Conservation (phyloP, 2,888 invertebrate species). For the Agriopis aurantiaria region DNA sequence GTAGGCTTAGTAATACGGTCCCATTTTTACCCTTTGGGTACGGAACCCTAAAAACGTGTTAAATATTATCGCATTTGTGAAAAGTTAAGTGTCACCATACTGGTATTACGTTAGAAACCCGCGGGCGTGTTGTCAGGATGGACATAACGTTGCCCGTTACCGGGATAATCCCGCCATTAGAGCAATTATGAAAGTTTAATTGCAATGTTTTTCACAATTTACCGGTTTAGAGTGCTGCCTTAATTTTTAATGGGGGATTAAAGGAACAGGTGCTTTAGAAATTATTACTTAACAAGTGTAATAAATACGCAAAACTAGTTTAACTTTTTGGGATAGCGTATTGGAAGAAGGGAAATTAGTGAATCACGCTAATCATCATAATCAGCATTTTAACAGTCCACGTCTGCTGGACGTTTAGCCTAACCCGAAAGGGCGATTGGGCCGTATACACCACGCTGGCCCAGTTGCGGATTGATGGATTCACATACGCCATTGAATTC, state of each 20-base stretch:
- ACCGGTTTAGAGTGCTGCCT: conserved; percentile 36
- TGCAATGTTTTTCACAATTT: conserved; percentile 46
- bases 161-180: conserved; percentile 45
- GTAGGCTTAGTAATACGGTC: too few species aligned
- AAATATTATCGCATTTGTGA: background rate
- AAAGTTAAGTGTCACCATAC: conserved; percentile 5
- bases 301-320: conserved; percentile 12
- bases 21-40: too few species aligned
- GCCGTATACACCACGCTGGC: too few species aligned
- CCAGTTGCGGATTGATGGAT: too few species aligned
- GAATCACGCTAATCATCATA: background rate
- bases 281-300: conserved; percentile 18
- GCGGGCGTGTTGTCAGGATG: conserved; percentile 45
- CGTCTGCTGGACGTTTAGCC: too few species aligned
- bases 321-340: background rate
- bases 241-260: conserved; percentile 41
- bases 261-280: conserved; percentile 40
- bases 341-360: background rate
- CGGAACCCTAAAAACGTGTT: background rate
- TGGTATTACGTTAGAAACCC: background rate
- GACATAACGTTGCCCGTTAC: conserved; percentile 41
- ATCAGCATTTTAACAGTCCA: too few species aligned
- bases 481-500: too few species aligned
- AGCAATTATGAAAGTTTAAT: conserved; percentile 50
- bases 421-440: too few species aligned